Base-by-base conservation (phyloP, 2,888 invertebrate species). In the Harmothoe impar region DNA sequence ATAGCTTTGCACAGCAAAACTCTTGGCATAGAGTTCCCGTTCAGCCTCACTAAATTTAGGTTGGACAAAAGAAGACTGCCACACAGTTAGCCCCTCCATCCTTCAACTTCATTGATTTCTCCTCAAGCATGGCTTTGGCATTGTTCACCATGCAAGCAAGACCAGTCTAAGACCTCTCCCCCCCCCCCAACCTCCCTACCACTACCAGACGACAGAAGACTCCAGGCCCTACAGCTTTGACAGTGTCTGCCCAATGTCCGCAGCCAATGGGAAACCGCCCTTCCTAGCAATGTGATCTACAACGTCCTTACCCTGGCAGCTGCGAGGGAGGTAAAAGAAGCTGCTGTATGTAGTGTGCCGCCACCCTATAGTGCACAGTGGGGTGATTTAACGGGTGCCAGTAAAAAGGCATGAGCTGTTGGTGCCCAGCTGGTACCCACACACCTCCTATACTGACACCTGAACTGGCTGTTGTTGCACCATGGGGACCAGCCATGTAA, bases 241-340 rank as follows among this genome's bases (percentile, higher is more conserved):
- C 43, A 33, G 81, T 10, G 81, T 81, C 81, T 43, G 81, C 35
- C 81, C 17, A 43, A 20, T 43, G 81, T 81, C 81, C 81, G 31
- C 81, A 23, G 35, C 81, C 81, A 81, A 81, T 81, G 81, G 81
- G 35, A 33, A 17, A 0, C 35, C 43, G 3, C 31, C 81, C 33
- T n/a, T 7, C 81, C 31, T 12, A 17, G 10, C 81, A n/a, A 81
- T 35, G 43, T 81, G 81, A 35, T 81, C 81, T 81, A 81, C 81
- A 81, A 25, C 81, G 3, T 81, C 81, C 43, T 33, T 12, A 5
- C n/a, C 43, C 81, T 81, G 43, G 81, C 81, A 35, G 81, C 81
- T 23, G 81, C n/a, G n/a, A n/a, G n/a, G n/a, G n/a, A n/a, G n/a
- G n/a, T n/a, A n/a, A n/a, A 17, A 43, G 10, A 33, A 43, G 81